These are phyloP conservation scores for Cepaea nemoralis DNA, from an alignment of 1,140 invertebrate genomes.

Conservation along the genomic window DNA sequence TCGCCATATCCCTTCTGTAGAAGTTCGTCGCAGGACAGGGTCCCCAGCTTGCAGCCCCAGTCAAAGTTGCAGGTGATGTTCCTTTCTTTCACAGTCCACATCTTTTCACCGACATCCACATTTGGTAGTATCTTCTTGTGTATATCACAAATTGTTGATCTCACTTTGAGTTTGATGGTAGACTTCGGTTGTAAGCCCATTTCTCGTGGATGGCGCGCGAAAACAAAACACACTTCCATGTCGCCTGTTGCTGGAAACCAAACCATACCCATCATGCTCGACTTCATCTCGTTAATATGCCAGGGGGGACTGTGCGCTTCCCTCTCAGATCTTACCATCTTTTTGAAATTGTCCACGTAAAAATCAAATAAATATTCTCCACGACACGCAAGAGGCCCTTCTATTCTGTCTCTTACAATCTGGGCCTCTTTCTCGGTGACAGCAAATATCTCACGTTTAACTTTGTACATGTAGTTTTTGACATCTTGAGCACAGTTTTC, in stretches of 20 bases:
- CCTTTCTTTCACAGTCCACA: background rate
- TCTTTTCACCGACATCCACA: background rate
- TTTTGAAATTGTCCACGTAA: background rate
- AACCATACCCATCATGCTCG: background rate
- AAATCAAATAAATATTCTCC: background rate
- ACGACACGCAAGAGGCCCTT: too few species aligned
- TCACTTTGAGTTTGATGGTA: background rate
- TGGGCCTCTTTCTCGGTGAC: slow-evolving; percentile 11
- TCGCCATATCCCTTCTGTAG: background rate
- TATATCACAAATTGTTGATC: background rate
- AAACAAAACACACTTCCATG: background rate
- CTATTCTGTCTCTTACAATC: background rate
- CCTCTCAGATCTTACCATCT: background rate
- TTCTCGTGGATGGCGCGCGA: background rate
- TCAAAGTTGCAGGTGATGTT: background rate
- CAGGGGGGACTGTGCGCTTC: background rate
- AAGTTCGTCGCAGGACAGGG: background rate
- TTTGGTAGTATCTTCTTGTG: background rate
- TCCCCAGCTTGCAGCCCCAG: background rate
- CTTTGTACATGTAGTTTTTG: too few species aligned
- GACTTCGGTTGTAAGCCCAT: background rate
- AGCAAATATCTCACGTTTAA: slow-evolving; percentile 4
- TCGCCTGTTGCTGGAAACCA: background rate
- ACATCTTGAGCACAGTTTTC: too few species aligned
- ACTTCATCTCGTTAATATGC: slow-evolving; percentile 13